phyloP scores from a whole-genome alignment of 2,888 invertebrate genomes.

The Chalcosyrphus nemorum region DNA sequence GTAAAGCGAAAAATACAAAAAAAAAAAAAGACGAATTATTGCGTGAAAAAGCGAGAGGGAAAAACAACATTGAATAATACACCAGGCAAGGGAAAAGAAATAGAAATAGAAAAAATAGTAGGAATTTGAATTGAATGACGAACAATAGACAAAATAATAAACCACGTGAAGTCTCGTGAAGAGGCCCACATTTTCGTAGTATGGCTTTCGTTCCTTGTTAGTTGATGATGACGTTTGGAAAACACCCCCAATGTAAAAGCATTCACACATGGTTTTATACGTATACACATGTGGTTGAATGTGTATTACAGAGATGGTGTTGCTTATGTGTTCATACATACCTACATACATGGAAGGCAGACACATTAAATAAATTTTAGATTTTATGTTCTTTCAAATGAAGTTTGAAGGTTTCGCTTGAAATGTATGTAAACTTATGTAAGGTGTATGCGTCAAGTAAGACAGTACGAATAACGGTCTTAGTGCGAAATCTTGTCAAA shows the following conservation, averaged over 20 bases:
- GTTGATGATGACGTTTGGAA: conserved; percentile 29
- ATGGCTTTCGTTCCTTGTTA: conserved; percentile 6
- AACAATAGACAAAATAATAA: conserved; percentile 42
- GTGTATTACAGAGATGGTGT: not conserved
- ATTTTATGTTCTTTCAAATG: not conserved
- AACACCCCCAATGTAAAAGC: conserved; percentile 12
- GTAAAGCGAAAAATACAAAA: not conserved
- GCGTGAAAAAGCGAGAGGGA: not conserved
- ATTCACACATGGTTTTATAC: not conserved
- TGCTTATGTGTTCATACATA: not conserved
- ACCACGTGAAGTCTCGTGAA: conserved; percentile 51
- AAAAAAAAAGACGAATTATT: not conserved
- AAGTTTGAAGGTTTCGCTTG: not conserved
- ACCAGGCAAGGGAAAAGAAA: not conserved
- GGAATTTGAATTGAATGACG: conserved; percentile 43
- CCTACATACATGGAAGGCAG: not conserved
- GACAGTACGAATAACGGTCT: too few relatives aligned
- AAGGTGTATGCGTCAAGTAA: too few relatives aligned
- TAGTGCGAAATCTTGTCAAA: too few relatives aligned
- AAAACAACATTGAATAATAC: conserved; percentile 39
- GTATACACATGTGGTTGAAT: not conserved
- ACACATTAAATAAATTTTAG: not conserved
- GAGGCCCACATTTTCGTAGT: not conserved
- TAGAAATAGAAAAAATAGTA: conserved; percentile 8
- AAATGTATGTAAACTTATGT: not conserved